These are phyloP conservation scores for Muschampia plurimacula DNA, from an alignment of 2,888 invertebrate species.

Conservation along the genomic window DNA sequence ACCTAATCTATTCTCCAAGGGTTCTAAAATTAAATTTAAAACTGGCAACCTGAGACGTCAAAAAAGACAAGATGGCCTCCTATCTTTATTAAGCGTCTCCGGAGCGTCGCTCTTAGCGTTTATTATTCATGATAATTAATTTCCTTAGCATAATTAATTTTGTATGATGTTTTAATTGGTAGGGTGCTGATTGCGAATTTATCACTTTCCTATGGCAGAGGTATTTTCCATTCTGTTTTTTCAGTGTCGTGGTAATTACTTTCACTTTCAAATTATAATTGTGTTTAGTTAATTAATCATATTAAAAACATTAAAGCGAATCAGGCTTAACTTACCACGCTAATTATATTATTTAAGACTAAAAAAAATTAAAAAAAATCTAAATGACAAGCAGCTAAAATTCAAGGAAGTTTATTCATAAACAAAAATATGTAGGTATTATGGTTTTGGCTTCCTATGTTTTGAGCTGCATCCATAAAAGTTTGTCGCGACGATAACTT, in stretches of 20 bases:
- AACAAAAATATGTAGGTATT: not conserved
- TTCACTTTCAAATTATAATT: constrained; percentile 6
- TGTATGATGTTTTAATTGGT: constrained; percentile 36
- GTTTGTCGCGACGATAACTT: not conserved
- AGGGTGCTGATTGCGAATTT: constrained; percentile 31
- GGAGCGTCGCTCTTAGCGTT: constrained; percentile 22
- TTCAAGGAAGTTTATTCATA: not conserved
- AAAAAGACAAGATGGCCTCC: constrained; percentile 34
- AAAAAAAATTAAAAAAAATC: not conserved
- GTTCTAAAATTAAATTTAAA: constrained; percentile 23
- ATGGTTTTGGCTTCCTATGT: not conserved
- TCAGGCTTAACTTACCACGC: not conserved
- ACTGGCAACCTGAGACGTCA: constrained; percentile 32
- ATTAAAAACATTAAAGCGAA: not conserved
- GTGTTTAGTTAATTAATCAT: not conserved
- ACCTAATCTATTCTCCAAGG: not conserved
- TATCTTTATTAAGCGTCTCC: constrained; percentile 33
- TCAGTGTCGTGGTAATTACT: not conserved
- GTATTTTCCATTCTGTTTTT: not conserved
- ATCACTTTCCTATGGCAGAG: constrained; percentile 11
- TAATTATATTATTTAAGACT: not conserved
- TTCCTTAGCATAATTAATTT: constrained; percentile 35
- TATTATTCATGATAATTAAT: constrained; percentile 39
- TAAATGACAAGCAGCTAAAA: not conserved
- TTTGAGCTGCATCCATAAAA: not conserved